Evolutionary conservation across 2,888 invertebrate genomes (phyloP).

Genomic region (Hydriomena furcata): DNA sequence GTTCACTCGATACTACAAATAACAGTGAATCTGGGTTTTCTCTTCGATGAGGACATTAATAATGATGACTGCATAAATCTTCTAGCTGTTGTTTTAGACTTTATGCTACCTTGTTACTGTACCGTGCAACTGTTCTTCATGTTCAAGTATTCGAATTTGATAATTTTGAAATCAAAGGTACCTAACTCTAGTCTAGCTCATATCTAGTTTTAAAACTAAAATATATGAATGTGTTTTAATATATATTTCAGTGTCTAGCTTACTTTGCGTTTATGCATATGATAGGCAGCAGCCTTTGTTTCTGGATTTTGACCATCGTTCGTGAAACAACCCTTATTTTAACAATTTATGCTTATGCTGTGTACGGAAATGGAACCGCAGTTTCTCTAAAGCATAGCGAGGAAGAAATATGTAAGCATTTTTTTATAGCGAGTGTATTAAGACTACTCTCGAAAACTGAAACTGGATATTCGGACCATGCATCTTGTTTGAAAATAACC

Average conservation of each 20-base stretch:
- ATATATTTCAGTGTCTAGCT: slow-evolving; percentile 77
- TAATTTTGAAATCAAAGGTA: slow-evolving; percentile 50
- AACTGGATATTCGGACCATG: too few relatives aligned
- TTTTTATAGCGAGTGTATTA: neutral
- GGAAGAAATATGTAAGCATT: neutral
- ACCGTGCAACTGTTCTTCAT: slow-evolving; percentile 90
- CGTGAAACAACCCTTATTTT: slow-evolving; percentile 88
- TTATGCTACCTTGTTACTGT: slow-evolving; percentile 88
- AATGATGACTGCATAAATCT: slow-evolving; percentile 85
- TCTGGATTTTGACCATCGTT: slow-evolving; percentile 90
- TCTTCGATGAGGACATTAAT: slow-evolving; percentile 77
- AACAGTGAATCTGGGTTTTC: slow-evolving; percentile 86
- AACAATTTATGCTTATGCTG: slow-evolving; percentile 67
- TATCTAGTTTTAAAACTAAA: too few relatives aligned
- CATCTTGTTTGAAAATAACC: too few relatives aligned
- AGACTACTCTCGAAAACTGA: too few relatives aligned
- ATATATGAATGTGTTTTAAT: neutral
- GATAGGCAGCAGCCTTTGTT: slow-evolving; percentile 89
- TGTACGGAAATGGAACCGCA: slow-evolving; percentile 42
- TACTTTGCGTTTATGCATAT: slow-evolving; percentile 91
- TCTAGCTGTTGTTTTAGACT: slow-evolving; percentile 84
- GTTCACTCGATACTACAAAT: slow-evolving; percentile 89
- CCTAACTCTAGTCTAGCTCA: too few relatives aligned
- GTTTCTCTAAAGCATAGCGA: neutral
- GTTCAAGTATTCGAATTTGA: slow-evolving; percentile 92